Conservation (phyloP, 2,113 vertebrate genomes). For the Engraulis encrasicolus region DNA sequence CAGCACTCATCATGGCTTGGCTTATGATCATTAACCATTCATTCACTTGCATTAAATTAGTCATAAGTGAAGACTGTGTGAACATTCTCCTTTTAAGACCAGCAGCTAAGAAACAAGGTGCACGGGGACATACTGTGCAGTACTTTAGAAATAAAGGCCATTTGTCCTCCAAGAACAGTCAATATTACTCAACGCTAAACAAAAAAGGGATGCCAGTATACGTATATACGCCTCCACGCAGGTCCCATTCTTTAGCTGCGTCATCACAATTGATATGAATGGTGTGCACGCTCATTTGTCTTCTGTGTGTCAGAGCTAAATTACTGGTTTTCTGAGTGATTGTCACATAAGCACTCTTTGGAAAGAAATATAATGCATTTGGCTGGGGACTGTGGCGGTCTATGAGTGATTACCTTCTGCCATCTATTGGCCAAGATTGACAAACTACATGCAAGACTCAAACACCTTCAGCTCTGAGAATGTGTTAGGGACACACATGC, state of each 20-base stretch:
- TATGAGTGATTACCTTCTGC: not conserved
- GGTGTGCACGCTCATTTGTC: not conserved
- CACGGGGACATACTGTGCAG: not conserved
- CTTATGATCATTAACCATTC: not conserved
- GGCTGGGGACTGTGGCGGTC: not conserved
- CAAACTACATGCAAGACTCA: not conserved
- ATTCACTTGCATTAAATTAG: not conserved
- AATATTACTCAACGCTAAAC: not conserved
- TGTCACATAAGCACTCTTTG: not conserved
- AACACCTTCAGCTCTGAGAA: not conserved
- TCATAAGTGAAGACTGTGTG: not conserved
- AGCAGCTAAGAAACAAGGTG: not conserved
- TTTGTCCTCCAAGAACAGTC: not conserved
- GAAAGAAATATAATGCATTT: not conserved
- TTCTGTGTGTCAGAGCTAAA: not conserved
- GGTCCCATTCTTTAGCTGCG: not conserved
- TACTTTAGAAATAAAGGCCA: not conserved
- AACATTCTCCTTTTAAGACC: not conserved
- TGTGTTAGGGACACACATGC: not conserved
- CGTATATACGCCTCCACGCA: not conserved
- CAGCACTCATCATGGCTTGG: not conserved
- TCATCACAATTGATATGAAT: not conserved
- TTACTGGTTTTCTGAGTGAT: not conserved
- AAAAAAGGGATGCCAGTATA: not conserved
- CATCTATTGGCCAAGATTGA: slow-evolving; percentile 10